A percentile compares a stretch with the other conserved stretches of the same genome.
These are phyloP conservation scores for Crambe crambe DNA, from an alignment of 37 sponge, comb jelly and placozoan species.

Conservation along the genomic window DNA sequence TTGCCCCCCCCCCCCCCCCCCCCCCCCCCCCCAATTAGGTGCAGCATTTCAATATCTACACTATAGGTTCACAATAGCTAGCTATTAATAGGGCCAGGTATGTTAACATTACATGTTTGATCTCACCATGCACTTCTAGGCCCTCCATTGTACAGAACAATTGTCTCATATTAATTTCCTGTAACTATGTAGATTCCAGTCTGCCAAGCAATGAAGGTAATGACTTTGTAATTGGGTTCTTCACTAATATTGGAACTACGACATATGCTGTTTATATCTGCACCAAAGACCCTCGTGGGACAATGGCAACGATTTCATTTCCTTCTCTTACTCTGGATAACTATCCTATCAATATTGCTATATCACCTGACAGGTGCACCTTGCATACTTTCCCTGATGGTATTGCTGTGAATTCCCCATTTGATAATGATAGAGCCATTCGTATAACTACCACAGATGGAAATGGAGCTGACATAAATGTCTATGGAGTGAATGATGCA, in stretches of 20 bases:
- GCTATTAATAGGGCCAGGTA: too few relatives aligned
- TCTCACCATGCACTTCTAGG: too few relatives aligned
- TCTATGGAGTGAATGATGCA: slow-evolving; percentile 41
- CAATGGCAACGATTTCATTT: not conserved
- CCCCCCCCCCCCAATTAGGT: too few relatives aligned
- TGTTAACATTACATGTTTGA: too few relatives aligned
- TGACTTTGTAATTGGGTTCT: slow-evolving; percentile 26
- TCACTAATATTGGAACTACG: not conserved
- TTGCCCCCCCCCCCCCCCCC: too few relatives aligned
- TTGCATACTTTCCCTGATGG: not conserved
- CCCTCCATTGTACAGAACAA: too few relatives aligned
- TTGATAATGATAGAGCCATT: slow-evolving; percentile 10
- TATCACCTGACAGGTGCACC: not conserved
- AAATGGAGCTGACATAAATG: not conserved
- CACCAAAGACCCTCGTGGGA: not conserved
- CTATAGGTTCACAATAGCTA: too few relatives aligned
- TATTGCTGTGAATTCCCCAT: not conserved
- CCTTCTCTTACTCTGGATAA: not conserved
- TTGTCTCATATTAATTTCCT: too few relatives aligned
- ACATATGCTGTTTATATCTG: slow-evolving; percentile 6
- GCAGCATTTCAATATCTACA: too few relatives aligned
- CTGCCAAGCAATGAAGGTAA: slow-evolving; percentile 11
- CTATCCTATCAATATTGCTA: not conserved
- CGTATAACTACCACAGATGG: too few relatives aligned
- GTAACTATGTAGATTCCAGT: not conserved